phyloP scores from a whole-genome alignment of 2,888 invertebrate species.

The Heterodera filipjevi region DNA sequence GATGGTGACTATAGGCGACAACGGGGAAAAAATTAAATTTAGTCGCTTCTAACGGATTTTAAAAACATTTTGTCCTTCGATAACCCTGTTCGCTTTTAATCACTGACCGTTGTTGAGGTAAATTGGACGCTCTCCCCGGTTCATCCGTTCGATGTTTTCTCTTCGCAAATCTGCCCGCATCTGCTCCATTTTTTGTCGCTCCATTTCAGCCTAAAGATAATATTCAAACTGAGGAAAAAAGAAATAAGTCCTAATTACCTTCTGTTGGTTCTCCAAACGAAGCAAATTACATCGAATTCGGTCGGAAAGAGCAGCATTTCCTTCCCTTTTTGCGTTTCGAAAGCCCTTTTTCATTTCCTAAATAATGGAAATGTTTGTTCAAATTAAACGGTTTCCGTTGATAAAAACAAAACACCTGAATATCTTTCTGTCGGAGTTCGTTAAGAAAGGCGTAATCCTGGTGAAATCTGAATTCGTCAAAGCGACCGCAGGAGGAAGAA shows the following conservation, averaged over 20 bases:
- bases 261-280: constrained; percentile 41
- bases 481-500: constrained; percentile 52
- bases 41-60: no score
- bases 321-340: constrained; percentile 22
- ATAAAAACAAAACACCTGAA: constrained; percentile 39
- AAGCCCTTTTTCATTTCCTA: constrained; percentile 38
- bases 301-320: constrained; percentile 26
- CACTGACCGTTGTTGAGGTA: constrained; percentile 38
- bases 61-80: no score
- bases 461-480: constrained; percentile 53
- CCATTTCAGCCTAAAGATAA: constrained; percentile 43
- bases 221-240: neutral
- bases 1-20: no score
- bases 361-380: neutral
- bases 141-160: constrained; percentile 58
- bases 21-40: no score
- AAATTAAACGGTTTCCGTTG: neutral
- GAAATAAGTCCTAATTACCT: neutral
- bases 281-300: constrained; percentile 32
- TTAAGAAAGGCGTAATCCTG: constrained; percentile 57
- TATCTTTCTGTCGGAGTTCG: constrained; percentile 51
- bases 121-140: constrained; percentile 49
- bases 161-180: constrained; percentile 49
- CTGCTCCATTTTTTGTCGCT: constrained; percentile 39
- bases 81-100: no score